Evolutionary conservation across 92 coral and sea anemone species (phyloP).

Genomic region (Chrysogorgia sp.): DNA sequence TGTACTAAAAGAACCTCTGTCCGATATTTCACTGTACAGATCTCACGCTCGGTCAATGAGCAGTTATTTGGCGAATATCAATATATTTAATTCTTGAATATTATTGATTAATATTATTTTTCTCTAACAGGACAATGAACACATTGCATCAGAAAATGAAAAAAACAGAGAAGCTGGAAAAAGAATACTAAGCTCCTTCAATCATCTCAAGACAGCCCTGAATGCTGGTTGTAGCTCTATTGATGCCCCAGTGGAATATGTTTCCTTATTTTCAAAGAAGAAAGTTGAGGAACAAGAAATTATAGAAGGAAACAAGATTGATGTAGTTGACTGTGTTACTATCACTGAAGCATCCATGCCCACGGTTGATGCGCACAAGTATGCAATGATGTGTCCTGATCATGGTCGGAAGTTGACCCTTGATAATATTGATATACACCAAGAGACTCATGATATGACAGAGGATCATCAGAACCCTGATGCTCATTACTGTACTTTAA

Average conservation of each 20-base stretch:
- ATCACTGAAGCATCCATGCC: slow-evolving; percentile 6
- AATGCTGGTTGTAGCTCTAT: background rate
- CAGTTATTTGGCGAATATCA: no score
- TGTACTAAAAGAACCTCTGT: no score
- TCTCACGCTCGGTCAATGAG: no score
- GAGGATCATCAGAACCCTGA: slow-evolving; percentile 67
- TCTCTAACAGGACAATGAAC: no score
- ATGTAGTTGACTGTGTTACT: background rate
- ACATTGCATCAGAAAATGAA: no score
- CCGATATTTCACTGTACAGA: no score
- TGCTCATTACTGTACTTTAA: slow-evolving; percentile 62
- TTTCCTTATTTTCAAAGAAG: background rate
- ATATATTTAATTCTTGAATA: no score
- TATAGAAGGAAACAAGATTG: background rate
- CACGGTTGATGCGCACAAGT: background rate
- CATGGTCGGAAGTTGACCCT: slow-evolving; percentile 28
- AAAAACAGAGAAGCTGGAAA: slow-evolving; percentile 1
- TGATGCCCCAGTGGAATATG: background rate
- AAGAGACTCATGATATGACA: slow-evolving; percentile 59
- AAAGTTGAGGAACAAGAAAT: background rate
- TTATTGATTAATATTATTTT: no score
- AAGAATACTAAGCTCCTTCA: slow-evolving; percentile 11
- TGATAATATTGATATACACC: slow-evolving; percentile 36
- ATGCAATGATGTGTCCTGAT: slow-evolving; percentile 3
- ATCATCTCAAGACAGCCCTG: background rate